phyloP scores from a whole-genome alignment of 2,113 vertebrate genomes.

The Gulo gulo region DNA sequence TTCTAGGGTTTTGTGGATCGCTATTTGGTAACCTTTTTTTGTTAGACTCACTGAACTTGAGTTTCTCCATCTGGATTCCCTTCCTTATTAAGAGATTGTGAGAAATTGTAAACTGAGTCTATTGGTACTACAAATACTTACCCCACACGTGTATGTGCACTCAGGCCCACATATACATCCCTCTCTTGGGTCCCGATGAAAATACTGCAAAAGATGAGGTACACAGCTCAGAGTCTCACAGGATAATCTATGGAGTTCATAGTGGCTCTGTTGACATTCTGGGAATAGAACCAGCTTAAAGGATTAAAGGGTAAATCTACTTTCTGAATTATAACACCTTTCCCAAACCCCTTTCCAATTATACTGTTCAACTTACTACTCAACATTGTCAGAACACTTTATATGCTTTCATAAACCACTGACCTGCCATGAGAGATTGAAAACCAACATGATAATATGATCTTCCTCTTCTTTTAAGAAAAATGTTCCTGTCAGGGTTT shows the following conservation, averaged over 20 bases:
- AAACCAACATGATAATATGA: not conserved
- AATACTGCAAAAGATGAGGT: not conserved
- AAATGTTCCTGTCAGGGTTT: not conserved
- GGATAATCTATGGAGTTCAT: not conserved
- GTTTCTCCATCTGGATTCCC: not conserved
- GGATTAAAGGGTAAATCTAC: not conserved
- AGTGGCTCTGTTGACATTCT: not conserved
- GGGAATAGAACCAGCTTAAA: not conserved
- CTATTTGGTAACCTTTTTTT: not conserved
- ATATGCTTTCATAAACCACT: not conserved
- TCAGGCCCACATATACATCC: fast-evolving
- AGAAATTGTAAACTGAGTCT: not conserved
- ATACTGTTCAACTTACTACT: not conserved
- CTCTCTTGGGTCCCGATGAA: not conserved
- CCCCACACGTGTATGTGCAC: not conserved
- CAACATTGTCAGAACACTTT: not conserved
- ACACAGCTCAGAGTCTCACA: not conserved
- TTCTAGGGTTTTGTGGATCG: not conserved
- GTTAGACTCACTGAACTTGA: not conserved
- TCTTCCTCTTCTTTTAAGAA: not conserved
- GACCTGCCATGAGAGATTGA: not conserved
- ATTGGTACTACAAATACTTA: not conserved
- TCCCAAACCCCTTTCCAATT: not conserved
- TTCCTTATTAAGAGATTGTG: not conserved
- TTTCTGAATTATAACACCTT: not conserved